Base-by-base conservation (phyloP, 1,140 invertebrate genomes). In the Apis dorsata region DNA sequence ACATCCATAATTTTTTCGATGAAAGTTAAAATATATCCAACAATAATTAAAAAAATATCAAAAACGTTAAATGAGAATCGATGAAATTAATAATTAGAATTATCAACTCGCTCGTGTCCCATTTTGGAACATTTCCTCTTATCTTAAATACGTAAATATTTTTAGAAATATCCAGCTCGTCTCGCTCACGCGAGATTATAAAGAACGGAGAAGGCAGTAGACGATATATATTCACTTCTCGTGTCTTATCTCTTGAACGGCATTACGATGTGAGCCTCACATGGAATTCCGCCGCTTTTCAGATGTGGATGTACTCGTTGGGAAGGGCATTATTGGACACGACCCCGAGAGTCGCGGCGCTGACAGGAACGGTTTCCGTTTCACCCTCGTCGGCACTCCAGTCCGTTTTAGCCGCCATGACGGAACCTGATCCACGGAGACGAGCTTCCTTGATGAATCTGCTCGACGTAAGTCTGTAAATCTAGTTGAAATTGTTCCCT, bases 241-340 rank as follows among this genome's bases (percentile, higher is more conserved):
- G 4, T 19, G 62, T 13, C 11, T 19, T 69, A 19, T 78, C n/a
- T 49, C 19, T 49, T 15, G 24, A 79, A 68, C 44, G n/a, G 34
- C 17, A 19, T 19, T 49, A 53, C 19, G 21, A 34, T 7, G 24
- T 79, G 15, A 69, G 10, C 7, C 8, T 74, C 8, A 59, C 49
- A 1, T n/a, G 34, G n/a, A 78, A 55, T 73, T 70, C 55, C n/a
- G 17, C 2, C 88, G 76, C 62, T 82, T 94, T 94, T 53, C 91
- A 95, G 95, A 95, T 95, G 95, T 95, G 95, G 95, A 95, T 95
- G 90, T 95, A 94, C 86, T 95, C 94, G 70, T 89, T 95, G 71
- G 95, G 95, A 49, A 92, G 95, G 76, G 95, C 95, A 53, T 90
- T 95, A 89, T 86, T 94, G 84, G 92, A 93, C 81, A 93, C 93